Base-by-base conservation (phyloP, 2,113 vertebrate genomes). In the Rhipidura dahli region DNA sequence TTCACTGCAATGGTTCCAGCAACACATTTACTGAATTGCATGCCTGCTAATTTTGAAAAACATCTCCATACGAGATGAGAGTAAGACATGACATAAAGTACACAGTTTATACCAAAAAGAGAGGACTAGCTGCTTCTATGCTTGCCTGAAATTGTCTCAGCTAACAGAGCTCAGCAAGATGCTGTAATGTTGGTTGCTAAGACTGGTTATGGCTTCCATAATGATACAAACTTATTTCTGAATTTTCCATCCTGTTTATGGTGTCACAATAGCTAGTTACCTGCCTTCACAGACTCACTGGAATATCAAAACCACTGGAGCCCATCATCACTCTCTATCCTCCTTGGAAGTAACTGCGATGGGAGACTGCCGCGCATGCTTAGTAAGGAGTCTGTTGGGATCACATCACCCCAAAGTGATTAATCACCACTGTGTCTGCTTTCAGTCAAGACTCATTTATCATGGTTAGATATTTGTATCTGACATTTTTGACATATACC, bases 31-130 rank as follows among this genome's bases (percentile, higher is more conserved):
- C 44, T 76, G 72, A 84, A 81, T 33, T 73, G 27, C 65, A 77
- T 47, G 31, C 59, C 70, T 89, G 33, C 40, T 85, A 90, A 70
- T 91, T 89, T 63, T 91, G 59, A 90, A 95, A 88, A 94, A 93
- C 30, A 80, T 53, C 47, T 83, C 54, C 39, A 66, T 70, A 31
- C 51, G 60, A 84, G 68, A 88, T 1, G 10, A 91, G 63, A 79
- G 76, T 72, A 81, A 91, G 50, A 76, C 19, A 24, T 35, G 47
- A 45, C n/a, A 69, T 39, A 83, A 91, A 72, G 40, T 39, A 89
- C 66, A 54, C 10, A 53, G 49, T 66, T 93, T 80, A 76, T 40
- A 81, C 11, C 39, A 85, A 80, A 92, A 59, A 66, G 40, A 84
- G 47, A 93, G 33, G 57, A 93, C 15, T 47, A 70, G 27, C 22